Conservation (phyloP, 2,797 vertebrate species). For the Leptodactylus fallax region DNA sequence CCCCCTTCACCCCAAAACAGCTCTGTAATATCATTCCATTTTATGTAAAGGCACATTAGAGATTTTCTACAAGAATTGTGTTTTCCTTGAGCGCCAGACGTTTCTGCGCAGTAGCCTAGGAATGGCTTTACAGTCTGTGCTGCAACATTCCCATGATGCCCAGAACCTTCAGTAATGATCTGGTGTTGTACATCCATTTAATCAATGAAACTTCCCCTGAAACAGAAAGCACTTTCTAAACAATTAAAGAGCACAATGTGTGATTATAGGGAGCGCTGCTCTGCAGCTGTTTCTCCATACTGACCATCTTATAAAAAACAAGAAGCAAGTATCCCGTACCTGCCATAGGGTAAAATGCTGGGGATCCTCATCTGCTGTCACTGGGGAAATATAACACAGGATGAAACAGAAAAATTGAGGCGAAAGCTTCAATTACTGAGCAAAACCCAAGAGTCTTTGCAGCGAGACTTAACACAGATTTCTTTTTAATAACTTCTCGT, state of each 20-base stretch:
- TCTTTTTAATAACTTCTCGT: constrained; percentile 63
- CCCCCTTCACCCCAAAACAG: not conserved
- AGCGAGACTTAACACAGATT: constrained; percentile 61
- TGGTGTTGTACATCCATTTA: constrained; percentile 25
- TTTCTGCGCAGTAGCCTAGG: not conserved
- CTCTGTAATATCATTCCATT: not conserved
- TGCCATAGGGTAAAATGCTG: constrained; percentile 59
- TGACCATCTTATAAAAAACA: constrained; percentile 17
- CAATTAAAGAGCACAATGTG: constrained; percentile 22
- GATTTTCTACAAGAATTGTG: not conserved
- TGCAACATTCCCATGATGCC: not conserved
- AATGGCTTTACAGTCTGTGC: not conserved
- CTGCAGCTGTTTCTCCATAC: not conserved
- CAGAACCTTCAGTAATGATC: constrained; percentile 8
- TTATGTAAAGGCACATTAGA: not conserved
- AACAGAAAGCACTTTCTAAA: constrained; percentile 53
- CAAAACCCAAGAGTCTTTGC: constrained; percentile 61
- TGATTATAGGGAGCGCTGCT: not conserved
- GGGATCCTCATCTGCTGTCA: constrained; percentile 55
- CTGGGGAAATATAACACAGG: constrained; percentile 66
- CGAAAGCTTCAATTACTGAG: constrained; percentile 64
- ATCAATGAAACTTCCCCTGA: not conserved
- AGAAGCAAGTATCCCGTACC: constrained; percentile 9
- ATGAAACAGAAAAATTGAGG: constrained; percentile 64
- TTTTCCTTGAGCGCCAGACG: not conserved